phyloP scores from a whole-genome alignment of 2,888 invertebrate species.

The Epistrophe eligans region DNA sequence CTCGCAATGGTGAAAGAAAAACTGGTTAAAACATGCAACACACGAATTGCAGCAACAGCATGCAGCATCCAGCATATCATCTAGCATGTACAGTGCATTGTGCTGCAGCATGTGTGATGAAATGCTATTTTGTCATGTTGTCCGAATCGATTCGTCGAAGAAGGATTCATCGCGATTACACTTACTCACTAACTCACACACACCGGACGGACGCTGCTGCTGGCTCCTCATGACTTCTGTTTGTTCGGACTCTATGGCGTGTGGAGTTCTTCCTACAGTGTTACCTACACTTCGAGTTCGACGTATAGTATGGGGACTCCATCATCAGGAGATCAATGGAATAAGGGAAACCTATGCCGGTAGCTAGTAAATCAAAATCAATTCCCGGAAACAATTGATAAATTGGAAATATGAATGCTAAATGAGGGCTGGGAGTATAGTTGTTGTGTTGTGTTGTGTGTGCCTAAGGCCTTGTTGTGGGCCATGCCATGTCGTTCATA shows the following conservation, averaged over 20 bases:
- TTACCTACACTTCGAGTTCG: not conserved
- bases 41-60: constrained; percentile 40
- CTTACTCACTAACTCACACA: not conserved
- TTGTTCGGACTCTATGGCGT: constrained; percentile 9
- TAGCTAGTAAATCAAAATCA: constrained; percentile 67
- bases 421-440: constrained; percentile 24
- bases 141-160: constrained; percentile 73
- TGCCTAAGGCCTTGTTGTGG: not conserved
- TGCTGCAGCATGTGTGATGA: constrained; percentile 46
- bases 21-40: constrained; percentile 64
- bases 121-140: constrained; percentile 68
- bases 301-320: constrained; percentile 1
- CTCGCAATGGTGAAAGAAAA: constrained; percentile 10
- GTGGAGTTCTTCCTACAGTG: constrained; percentile 1
- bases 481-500: constrained; percentile 5
- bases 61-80: not conserved
- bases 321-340: constrained; percentile 29
- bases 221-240: constrained; percentile 65
- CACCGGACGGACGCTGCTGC: not conserved
- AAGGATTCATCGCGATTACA: constrained; percentile 64
- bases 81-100: not conserved
- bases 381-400: constrained; percentile 73
- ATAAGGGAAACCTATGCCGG: constrained; percentile 44
- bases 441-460: not conserved
- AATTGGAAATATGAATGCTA: constrained; percentile 65